phyloP scores from a whole-genome alignment of 2,888 invertebrate species.

The Acrobasis repandana region DNA sequence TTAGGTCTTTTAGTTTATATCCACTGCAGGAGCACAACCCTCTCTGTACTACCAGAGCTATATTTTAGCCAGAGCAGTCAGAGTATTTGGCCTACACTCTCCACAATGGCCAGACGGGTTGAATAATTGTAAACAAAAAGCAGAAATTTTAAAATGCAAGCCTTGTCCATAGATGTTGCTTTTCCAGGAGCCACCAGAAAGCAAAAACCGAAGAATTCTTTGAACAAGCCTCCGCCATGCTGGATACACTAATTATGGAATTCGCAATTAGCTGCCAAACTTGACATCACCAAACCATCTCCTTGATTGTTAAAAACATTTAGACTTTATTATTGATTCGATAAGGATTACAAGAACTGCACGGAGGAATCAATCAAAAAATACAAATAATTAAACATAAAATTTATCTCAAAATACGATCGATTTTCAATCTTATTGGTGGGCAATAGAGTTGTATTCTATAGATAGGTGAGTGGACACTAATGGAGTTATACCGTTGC shows the following conservation, averaged over 20 bases:
- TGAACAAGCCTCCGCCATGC: constrained; percentile 14
- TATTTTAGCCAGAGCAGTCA: too few species aligned
- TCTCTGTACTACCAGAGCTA: too few species aligned
- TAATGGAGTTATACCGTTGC: constrained; percentile 36
- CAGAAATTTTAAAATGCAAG: background rate
- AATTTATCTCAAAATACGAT: background rate
- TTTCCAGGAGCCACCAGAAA: background rate
- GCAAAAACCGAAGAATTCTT: constrained; percentile 8
- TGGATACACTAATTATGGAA: constrained; percentile 15
- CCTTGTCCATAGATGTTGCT: background rate
- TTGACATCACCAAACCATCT: background rate
- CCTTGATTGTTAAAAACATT: background rate
- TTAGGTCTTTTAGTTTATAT: too few species aligned
- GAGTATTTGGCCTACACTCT: too few species aligned
- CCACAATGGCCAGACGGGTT: too few species aligned
- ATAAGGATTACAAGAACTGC: background rate
- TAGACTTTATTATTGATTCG: background rate
- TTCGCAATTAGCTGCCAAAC: constrained; percentile 22
- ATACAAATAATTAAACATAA: background rate
- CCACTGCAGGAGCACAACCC: too few species aligned
- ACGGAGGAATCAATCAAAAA: background rate
- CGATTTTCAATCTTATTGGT: background rate
- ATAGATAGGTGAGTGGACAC: constrained; percentile 17
- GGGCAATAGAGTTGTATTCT: background rate
- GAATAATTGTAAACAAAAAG: background rate